Conservation (phyloP, 2,797 vertebrate species). For the Megaceryle alcyon region DNA sequence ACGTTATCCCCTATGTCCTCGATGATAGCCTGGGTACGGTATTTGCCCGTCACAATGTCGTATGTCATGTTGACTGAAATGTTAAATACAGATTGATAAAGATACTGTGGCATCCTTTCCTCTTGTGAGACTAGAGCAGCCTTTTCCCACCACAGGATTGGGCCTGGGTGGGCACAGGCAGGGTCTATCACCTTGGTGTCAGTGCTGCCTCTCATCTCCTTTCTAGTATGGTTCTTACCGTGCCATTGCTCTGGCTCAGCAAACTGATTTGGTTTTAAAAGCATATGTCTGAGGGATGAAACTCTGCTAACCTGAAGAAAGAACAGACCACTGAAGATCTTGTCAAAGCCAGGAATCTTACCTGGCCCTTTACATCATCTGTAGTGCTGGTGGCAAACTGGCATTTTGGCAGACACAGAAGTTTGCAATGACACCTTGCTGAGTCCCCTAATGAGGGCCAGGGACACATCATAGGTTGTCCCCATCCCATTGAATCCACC, state of each 20-base stretch:
- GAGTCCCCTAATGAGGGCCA: neutral
- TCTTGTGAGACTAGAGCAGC: neutral
- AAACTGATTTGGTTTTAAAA: neutral
- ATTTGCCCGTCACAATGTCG: neutral
- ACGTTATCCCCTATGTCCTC: conserved; percentile 87
- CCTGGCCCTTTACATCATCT: neutral
- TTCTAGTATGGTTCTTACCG: neutral
- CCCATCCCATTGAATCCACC: neutral
- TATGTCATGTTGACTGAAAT: neutral
- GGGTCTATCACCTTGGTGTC: neutral
- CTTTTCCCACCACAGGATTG: neutral
- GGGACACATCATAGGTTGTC: neutral
- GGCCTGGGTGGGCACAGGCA: neutral
- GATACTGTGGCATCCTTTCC: neutral
- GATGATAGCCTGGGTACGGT: conserved; percentile 87
- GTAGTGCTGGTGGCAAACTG: neutral
- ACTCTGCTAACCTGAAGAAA: neutral
- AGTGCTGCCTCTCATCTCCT: neutral
- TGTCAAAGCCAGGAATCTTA: neutral
- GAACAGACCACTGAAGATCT: neutral
- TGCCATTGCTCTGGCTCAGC: neutral
- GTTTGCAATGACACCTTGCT: neutral
- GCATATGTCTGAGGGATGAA: neutral
- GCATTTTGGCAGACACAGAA: neutral
- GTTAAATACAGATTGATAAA: neutral